Evolutionary conservation across 2,888 invertebrate genomes (phyloP).

Genomic region (Ganaspis brasiliensis): DNA sequence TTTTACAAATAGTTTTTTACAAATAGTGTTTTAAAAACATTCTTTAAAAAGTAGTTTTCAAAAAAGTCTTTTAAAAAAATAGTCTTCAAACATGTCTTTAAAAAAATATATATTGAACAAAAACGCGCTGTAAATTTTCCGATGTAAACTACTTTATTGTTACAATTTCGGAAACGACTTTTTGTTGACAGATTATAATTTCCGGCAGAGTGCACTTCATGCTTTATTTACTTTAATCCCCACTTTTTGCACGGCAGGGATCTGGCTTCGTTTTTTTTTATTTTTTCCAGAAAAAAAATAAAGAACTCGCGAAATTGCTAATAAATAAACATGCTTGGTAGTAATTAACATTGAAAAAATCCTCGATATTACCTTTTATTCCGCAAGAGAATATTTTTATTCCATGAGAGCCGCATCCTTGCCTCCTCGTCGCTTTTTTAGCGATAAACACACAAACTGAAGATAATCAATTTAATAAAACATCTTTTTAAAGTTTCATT

Average conservation of each 20-base stretch:
- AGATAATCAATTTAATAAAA: neutral
- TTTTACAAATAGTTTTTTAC: too few relatives aligned
- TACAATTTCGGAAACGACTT: constrained; percentile 42
- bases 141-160: neutral
- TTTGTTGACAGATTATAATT: constrained; percentile 19
- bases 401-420: constrained; percentile 45
- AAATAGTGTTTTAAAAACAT: too few relatives aligned
- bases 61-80: too few relatives aligned
- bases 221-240: constrained; percentile 71
- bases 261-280: constrained; percentile 51
- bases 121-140: too few relatives aligned
- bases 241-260: constrained; percentile 64
- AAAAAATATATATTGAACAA: too few relatives aligned
- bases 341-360: constrained; percentile 16
- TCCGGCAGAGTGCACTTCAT: constrained; percentile 71
- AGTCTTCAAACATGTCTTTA: too few relatives aligned
- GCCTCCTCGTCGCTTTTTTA: constrained; percentile 40
- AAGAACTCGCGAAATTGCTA: constrained; percentile 43
- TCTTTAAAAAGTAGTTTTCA: too few relatives aligned
- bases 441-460: constrained; percentile 24
- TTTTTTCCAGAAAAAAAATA: too few relatives aligned
- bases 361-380: neutral
- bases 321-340: constrained; percentile 22
- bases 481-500: too few relatives aligned
- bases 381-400: constrained; percentile 42